Percentiles rank a stretch among this genome's conserved stretches.
Evolutionary conservation across 1,140 invertebrate genomes (phyloP).

Genomic region (Steinernema khuongi): DNA sequence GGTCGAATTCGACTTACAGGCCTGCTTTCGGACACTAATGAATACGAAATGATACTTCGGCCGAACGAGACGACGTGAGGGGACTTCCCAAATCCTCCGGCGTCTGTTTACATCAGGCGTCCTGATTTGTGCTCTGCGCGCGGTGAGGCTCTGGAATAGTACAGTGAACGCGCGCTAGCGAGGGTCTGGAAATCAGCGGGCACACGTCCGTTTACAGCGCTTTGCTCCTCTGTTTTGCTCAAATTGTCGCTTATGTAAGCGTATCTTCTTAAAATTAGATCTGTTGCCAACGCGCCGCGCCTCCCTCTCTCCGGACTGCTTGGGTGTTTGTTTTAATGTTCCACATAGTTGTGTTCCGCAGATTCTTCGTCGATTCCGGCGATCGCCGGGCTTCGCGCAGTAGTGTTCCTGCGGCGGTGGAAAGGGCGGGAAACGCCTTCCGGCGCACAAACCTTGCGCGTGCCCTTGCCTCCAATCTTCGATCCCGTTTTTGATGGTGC

Average conservation of each 20-base stretch:
- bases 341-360: background rate
- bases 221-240: conserved; percentile 9
- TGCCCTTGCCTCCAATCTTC: background rate
- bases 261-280: conserved; percentile 15
- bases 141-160: background rate
- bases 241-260: conserved; percentile 17
- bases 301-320: background rate
- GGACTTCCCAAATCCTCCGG: no score
- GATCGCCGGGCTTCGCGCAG: no score
- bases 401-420: no score
- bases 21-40: background rate
- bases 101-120: no score
- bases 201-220: background rate
- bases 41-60: background rate
- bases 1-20: background rate
- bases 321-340: conserved; percentile 17
- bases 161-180: background rate
- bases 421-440: no score
- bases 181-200: background rate
- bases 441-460: background rate
- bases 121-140: background rate
- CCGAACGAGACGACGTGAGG: no score
- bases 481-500: background rate
- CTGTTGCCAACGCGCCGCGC: background rate
- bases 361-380: background rate